Percentiles rank a stretch among this genome's conserved stretches.
Evolutionary conservation across 2,888 invertebrate genomes (phyloP).

Genomic region (Pheosia tremula): DNA sequence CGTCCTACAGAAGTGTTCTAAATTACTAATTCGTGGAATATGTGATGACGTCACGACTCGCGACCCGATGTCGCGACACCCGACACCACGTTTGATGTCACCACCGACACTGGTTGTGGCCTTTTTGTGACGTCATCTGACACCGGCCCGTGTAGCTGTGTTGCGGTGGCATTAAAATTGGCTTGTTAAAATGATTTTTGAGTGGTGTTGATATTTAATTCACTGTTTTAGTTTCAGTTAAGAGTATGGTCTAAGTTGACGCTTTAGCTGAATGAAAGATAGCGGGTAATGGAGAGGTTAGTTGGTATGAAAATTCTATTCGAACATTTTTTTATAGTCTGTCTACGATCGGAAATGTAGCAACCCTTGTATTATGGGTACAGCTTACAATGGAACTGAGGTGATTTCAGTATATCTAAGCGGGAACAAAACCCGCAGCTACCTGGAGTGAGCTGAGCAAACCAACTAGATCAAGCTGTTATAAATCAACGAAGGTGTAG

Average conservation of each 20-base stretch:
- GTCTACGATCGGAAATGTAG: too few relatives aligned
- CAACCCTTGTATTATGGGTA: too few relatives aligned
- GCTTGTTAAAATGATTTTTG: conserved; percentile 49
- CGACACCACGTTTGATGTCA: conserved; percentile 52
- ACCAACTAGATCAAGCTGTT: too few relatives aligned
- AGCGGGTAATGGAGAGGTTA: too few relatives aligned
- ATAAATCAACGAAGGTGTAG: too few relatives aligned
- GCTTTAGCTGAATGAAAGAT: too few relatives aligned
- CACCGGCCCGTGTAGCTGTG: conserved; percentile 14
- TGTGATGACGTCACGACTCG: conserved; percentile 16
- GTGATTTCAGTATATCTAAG: too few relatives aligned
- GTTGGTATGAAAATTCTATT: too few relatives aligned
- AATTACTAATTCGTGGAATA: not conserved
- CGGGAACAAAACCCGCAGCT: too few relatives aligned
- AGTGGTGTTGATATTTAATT: conserved; percentile 25
- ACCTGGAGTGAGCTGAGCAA: too few relatives aligned
- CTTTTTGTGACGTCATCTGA: conserved; percentile 31
- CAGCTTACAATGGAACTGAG: too few relatives aligned
- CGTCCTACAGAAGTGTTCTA: not conserved
- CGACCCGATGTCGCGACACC: conserved; percentile 37
- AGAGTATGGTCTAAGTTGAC: not conserved
- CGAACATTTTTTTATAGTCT: too few relatives aligned
- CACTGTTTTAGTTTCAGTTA: conserved; percentile 7
- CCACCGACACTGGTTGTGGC: conserved; percentile 25
- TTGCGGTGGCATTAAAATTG: conserved; percentile 44